phyloP scores from a whole-genome alignment of 1,140 invertebrate species.

The Euglossa dilemma region DNA sequence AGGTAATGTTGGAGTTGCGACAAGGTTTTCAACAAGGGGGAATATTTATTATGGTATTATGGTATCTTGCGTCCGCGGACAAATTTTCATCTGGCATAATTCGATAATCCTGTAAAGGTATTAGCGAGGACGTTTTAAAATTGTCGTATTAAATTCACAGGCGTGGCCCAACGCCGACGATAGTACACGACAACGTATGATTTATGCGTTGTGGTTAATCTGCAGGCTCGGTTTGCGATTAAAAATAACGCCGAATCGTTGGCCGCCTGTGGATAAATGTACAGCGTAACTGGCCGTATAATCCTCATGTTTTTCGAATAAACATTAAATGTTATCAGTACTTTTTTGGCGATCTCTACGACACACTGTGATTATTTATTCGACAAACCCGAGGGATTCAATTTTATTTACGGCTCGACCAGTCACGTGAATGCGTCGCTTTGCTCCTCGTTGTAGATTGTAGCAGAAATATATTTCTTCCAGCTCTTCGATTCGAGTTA shows the following conservation, averaged over 20 bases:
- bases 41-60: too few species aligned
- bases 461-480: too few species aligned
- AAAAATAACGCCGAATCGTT: not conserved
- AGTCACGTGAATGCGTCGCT: too few species aligned
- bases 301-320: conserved; percentile 4
- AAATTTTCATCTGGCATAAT: not conserved
- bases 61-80: not conserved
- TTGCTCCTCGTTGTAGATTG: too few species aligned
- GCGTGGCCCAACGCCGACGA: not conserved
- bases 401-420: too few species aligned
- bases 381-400: too few species aligned
- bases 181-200: not conserved
- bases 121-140: not conserved
- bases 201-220: conserved; percentile 26
- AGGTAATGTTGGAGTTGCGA: too few species aligned
- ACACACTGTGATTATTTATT: too few species aligned
- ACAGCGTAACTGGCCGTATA: conserved; percentile 6
- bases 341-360: not conserved
- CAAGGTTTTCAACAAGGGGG: too few species aligned
- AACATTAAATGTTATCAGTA: not conserved
- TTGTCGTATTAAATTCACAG: conserved; percentile 11
- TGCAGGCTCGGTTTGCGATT: not conserved
- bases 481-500: too few species aligned
- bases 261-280: not conserved
- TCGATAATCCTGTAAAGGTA: not conserved